Evolutionary conservation across 2,888 invertebrate genomes (phyloP), one percentile per base, ranked within the genome.

Genomic region (Polylopha cassiicola): DNA sequence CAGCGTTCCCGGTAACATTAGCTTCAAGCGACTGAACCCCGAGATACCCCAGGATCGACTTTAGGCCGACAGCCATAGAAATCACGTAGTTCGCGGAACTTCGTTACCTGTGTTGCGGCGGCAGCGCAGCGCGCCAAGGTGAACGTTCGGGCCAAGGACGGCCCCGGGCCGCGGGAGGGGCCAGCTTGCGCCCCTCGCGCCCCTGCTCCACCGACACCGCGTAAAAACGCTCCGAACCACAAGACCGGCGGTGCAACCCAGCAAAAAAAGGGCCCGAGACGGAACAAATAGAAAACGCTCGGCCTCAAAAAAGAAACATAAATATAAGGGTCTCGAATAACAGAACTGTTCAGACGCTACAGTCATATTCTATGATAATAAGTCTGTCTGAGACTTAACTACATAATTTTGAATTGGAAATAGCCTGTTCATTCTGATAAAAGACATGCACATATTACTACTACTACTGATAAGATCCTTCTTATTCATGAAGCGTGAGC

Each of bases 121-220:
- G 74, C 73, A 71, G 68, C 77, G 75, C 76, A 73, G 73, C 80
- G 73, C 65, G 74, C 81, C 81, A 86, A 86, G 85, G 82, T 86
- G 86, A 80, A 86, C 77, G 82, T 68, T 79, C 84, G 79, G 78
- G 80, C 82, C 82, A 82, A 84, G 82, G 85, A 86, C 82, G 86
- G 73, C 65, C 65, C 69, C 74, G 66, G 67, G 64, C 71, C 67
- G 75, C 68, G 73, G 78, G 74, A 73, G 73, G 71, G 73, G 69
- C 70, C 69, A 67, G 63, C 65, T 65, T 62, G 49, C 55, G 48
- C 51, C 53, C 60, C 62, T 51, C 55, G 53, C 55, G 51, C 54
- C 51, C 49, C 58, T 51, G 45, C 56, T 57, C 64, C 68, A 61
- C 65, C 64, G 52, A 51, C 53, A 62, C 63, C 61, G 55, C 70